Conservation (phyloP, 2,888 invertebrate species). For the Rhorus exstirpatorius region DNA sequence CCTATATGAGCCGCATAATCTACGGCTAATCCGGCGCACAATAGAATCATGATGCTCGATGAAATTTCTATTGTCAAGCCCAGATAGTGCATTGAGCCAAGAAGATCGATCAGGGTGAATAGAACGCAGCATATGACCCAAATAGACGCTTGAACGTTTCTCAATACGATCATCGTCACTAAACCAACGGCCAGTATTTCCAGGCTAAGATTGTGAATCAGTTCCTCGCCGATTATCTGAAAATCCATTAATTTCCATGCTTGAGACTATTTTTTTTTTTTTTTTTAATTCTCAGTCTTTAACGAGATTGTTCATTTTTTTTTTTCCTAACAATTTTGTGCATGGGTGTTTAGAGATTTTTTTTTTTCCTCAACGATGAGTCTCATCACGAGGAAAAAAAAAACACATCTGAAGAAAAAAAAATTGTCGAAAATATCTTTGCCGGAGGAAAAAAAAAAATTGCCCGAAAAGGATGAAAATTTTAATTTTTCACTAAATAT, state of each 20-base stretch:
- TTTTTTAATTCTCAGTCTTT: neutral
- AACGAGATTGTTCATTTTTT: neutral
- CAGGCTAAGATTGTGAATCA: slow-evolving; percentile 85
- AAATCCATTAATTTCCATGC: slow-evolving; percentile 41
- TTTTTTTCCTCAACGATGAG: no score
- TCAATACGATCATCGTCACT: slow-evolving; percentile 85
- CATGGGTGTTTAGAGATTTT: no score
- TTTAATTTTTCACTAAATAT: no score
- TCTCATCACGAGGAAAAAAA: no score
- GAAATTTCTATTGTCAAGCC: slow-evolving; percentile 87
- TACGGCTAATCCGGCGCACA: slow-evolving; percentile 87
- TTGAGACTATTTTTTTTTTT: neutral
- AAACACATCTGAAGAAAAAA: no score
- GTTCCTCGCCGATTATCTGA: slow-evolving; percentile 83
- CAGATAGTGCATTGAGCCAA: slow-evolving; percentile 86
- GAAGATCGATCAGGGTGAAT: slow-evolving; percentile 86
- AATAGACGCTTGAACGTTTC: slow-evolving; percentile 84
- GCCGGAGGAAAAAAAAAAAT: no score
- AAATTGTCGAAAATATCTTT: no score
- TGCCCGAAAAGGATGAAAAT: no score
- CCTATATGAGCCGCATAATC: slow-evolving; percentile 87
- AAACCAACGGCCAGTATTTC: slow-evolving; percentile 86
- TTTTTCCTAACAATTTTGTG: no score
- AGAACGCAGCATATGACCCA: slow-evolving; percentile 86
- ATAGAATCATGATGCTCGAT: slow-evolving; percentile 86